Base-by-base conservation (phyloP, 2,113 vertebrate genomes). In the Hystrix cristata region DNA sequence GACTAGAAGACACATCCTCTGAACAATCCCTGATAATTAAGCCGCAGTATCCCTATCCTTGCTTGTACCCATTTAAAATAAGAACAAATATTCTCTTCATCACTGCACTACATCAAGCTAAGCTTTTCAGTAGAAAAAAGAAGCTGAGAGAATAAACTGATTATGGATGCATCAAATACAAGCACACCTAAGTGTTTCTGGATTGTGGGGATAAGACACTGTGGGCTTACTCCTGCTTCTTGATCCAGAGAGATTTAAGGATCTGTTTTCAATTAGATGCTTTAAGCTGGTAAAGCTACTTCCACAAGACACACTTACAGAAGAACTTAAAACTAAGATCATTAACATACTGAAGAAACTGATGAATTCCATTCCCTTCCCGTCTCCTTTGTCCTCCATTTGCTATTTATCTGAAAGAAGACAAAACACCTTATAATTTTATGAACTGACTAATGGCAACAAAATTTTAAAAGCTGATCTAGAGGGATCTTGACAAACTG, bases 201-300 rank as follows among this genome's bases (percentile, higher is more conserved):
- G 98, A 98, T 98, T 98, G 97, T 31, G 97, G 96, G 98, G 98
- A 98, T 98, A 98, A 98, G 98, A 98, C 98, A 98, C 97, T 98
- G 97, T 97, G 96, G 97, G 98, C 98, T 99, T 98, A 98, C 98
- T 98, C 98, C 96, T 97, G 97, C 96, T 98, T 96, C 98, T 98
- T 98, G 98, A 98, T 98, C 98, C 98, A 98, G 97, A 98, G 98
- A 98, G 98, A 98, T 98, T 99, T 98, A 99, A 98, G 98, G 98
- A 98, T 99, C 98, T 99, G 98, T 98, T 99, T 99, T 98, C 98
- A 98, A 99, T 99, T 99, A 99, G 98, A 98, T 97, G 98, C 98
- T 98, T 98, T 98, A 99, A 99, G 98, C 98, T 97, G 98, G 98
- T 98, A 98, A 99, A 99, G 98, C 97, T 88, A 95, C 98, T 98